Conservation (phyloP, 2,888 invertebrate genomes). For the Apocheima hispidaria region DNA sequence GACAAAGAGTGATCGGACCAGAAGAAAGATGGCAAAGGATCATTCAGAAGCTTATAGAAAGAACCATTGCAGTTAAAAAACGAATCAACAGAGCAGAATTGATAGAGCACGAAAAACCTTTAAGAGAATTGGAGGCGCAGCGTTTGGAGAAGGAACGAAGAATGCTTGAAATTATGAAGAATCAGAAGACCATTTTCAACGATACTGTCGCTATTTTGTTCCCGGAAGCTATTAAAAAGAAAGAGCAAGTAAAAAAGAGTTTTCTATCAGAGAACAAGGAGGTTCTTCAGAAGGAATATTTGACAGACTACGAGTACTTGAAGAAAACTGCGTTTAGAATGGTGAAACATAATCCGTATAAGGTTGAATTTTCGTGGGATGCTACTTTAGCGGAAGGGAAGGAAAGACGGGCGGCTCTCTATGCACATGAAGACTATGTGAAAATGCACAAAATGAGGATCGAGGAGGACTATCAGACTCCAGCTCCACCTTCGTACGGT, state of each 20-base stretch:
- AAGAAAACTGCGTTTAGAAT: conserved; percentile 64
- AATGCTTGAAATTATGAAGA: conserved; percentile 85
- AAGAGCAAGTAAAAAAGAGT: conserved; percentile 72
- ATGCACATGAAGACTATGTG: conserved; percentile 68
- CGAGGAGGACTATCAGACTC: conserved; percentile 53
- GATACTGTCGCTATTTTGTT: conserved; percentile 88
- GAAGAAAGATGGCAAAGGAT: conserved; percentile 87
- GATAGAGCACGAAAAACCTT: conserved; percentile 86
- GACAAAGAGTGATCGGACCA: conserved; percentile 71
- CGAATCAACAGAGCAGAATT: conserved; percentile 87
- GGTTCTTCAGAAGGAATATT: conserved; percentile 66
- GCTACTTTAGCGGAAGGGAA: conserved; percentile 81
- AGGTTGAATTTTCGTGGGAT: conserved; percentile 85
- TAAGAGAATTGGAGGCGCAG: conserved; percentile 86
- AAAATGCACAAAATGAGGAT: conserved; percentile 68
- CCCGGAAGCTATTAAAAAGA: conserved; percentile 86
- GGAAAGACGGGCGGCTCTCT: conserved; percentile 78
- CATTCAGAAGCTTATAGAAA: conserved; percentile 88
- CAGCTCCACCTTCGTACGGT: conserved; percentile 5
- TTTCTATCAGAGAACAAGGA: conserved; percentile 75
- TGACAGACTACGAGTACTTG: conserved; percentile 68
- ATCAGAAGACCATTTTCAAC: conserved; percentile 87
- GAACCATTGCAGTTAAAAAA: conserved; percentile 88
- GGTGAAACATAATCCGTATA: conserved; percentile 79
- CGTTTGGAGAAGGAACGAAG: conserved; percentile 85